Conservation (phyloP, 2,888 invertebrate genomes). For the Cremastinae sp. region DNA sequence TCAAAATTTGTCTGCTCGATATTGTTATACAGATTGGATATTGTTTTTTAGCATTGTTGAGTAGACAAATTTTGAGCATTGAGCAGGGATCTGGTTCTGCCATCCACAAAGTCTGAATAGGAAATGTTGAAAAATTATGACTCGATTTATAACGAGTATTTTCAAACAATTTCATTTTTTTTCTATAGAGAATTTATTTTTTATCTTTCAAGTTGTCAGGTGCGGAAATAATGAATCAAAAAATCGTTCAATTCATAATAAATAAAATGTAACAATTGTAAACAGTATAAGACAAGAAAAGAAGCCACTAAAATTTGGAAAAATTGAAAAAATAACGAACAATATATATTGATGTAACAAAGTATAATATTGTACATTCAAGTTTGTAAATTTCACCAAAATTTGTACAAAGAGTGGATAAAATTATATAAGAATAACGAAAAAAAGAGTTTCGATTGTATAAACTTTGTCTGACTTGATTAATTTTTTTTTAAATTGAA, state of each 20-base stretch:
- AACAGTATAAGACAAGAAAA: constrained; percentile 46
- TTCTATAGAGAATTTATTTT: too few relatives aligned
- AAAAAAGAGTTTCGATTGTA: background rate
- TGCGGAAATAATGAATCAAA: constrained; percentile 29
- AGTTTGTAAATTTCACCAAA: constrained; percentile 51
- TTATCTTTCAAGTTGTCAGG: too few relatives aligned
- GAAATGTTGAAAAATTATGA: too few relatives aligned
- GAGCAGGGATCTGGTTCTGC: too few relatives aligned
- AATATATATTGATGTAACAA: background rate
- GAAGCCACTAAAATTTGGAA: constrained; percentile 39
- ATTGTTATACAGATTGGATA: too few relatives aligned
- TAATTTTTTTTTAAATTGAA: background rate
- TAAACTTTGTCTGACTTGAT: too few relatives aligned
- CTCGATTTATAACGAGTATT: too few relatives aligned
- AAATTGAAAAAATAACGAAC: constrained; percentile 11
- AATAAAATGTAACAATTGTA: constrained; percentile 33
- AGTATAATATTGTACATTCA: constrained; percentile 23
- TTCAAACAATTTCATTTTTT: too few relatives aligned
- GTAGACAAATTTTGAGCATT: too few relatives aligned
- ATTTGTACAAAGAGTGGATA: constrained; percentile 34
- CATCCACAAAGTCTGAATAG: too few relatives aligned
- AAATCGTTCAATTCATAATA: constrained; percentile 26
- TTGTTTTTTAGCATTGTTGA: too few relatives aligned
- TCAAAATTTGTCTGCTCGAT: too few relatives aligned
- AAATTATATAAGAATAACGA: background rate